Base-by-base conservation (phyloP, 2,888 invertebrate species). In the Parapristionchus giblindavisi region DNA sequence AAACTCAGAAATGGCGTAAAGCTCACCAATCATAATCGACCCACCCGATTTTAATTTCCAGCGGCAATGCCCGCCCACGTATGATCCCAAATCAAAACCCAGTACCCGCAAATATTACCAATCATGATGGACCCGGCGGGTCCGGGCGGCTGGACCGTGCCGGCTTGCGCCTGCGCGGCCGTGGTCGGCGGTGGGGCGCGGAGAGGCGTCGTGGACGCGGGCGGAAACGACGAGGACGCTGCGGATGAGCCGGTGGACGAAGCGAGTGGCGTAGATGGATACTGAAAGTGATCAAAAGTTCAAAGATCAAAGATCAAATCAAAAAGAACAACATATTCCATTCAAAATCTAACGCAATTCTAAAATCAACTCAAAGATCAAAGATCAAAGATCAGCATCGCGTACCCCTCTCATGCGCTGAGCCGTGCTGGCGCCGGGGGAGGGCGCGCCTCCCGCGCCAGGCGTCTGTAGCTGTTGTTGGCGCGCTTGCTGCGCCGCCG, bases 181-280 rank as follows among this genome's bases (percentile, higher is more conserved):
- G 52, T 63, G 21, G 56, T 68, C 17, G 75, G 68, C 21, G 75
- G 70, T 11, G 75, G 75, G 3, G 75, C 75, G 17, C 70, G 70
- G 52, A 70, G 68, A 52, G 58, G 70, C 32, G 75, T 60, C 40
- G 48, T 40, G 32, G 58, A 21, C 3, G 68, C 40, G 21, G 75
- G 58, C 27, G 40, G 34, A 0, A 32, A 54, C 5, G 48, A 27
- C 24, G 52, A 52, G 52, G n/a, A n/a, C n/a, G n/a, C n/a, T n/a
- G n/a, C n/a, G n/a, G n/a, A n/a, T n/a, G 65, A 75, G 27, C 61
- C 61, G 5, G 61, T 40, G 38, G 61, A 40, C 24, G 61, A n/a
- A n/a, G n/a, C n/a, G n/a, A n/a, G n/a, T 8, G 60, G n/a, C 24
- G 27, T 27, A 1, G 17, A 24, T 27, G 43, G 32, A 51, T 32